Evolutionary conservation across 2,888 invertebrate species (phyloP).

Genomic region (Platycnemis pennipes): DNA sequence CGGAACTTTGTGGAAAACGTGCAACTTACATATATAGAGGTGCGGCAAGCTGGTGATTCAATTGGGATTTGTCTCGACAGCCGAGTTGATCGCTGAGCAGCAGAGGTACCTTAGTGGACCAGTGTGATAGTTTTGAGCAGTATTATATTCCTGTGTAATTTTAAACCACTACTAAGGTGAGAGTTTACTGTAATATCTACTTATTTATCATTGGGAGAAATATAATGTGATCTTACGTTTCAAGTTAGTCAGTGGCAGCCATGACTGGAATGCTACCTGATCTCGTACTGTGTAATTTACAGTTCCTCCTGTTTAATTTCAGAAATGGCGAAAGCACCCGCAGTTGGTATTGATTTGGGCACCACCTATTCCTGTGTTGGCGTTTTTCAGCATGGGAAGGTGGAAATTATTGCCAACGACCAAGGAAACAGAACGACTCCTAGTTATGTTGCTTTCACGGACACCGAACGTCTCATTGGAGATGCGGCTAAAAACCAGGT

Average conservation of each 20-base stretch:
- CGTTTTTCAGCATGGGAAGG: slow-evolving; percentile 90
- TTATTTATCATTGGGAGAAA: not conserved
- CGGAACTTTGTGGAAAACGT: slow-evolving; percentile 36
- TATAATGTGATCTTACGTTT: too few species aligned
- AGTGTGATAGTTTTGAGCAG: not conserved
- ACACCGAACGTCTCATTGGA: slow-evolving; percentile 84
- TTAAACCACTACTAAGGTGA: not conserved
- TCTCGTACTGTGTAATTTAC: not conserved
- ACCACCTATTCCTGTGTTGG: slow-evolving; percentile 93
- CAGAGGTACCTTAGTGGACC: not conserved
- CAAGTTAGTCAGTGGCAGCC: too few species aligned
- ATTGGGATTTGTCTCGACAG: not conserved
- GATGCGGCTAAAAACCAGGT: slow-evolving; percentile 83
- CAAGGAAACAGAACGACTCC: slow-evolving; percentile 95
- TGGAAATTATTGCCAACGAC: slow-evolving; percentile 92
- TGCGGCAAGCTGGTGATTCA: not conserved
- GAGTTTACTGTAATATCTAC: not conserved
- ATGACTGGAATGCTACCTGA: not conserved
- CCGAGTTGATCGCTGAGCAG: not conserved
- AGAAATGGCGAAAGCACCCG: slow-evolving; percentile 85
- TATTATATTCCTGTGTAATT: not conserved
- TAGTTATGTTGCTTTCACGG: slow-evolving; percentile 91
- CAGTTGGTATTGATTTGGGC: slow-evolving; percentile 95
- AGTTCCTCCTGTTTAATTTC: too few species aligned
- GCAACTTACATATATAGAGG: slow-evolving; percentile 41